Base-by-base conservation (phyloP, 2,797 vertebrate genomes). In the Sebastes taczanowskii region DNA sequence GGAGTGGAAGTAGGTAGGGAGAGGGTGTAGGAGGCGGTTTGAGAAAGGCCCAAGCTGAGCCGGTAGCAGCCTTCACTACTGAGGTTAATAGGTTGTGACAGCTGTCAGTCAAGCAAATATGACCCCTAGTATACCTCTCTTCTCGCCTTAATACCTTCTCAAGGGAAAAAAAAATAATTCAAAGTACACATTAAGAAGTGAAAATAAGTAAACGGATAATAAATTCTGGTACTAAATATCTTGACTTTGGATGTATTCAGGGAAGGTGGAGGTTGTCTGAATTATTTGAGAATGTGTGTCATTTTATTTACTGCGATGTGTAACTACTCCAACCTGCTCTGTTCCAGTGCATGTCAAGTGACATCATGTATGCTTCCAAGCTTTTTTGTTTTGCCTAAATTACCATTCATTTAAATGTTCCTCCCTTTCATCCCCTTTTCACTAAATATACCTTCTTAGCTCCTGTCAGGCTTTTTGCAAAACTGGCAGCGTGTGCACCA, bases 401-500 rank as follows among this genome's bases (percentile, higher is more conserved):
- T 27, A 52, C n/a, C 65, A 78, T 46, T 67, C 25, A 18, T 46
- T 76, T 62, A 53, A 56, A 80, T 46, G 56, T 61, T 59, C 14
- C 42, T 78, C 60, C 23, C 32, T 76, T 74, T 77, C 22, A 46
- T 77, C 13, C 22, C 29, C 55, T 71, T 82, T 86, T 75, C 59
- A 69, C 72, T 70, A 32, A 74, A 78, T 38, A 62, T 35, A 78
- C 34, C 35, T 68, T 52, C 56, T 65, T 13, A 55, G 35, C 55
- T 74, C 18, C 35, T 25, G 35, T 81, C 56, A 69, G 71, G 71
- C 30, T 68, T 82, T 85, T 74, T 74, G 58, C 70, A 71, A 62
- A 56, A 76, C 29, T 72, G 38, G 58, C 71, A 81, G 63, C 20
- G 64, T 61, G 60, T 80, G 64, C 63, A 66, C 25, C 35, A 62